Evolutionary conservation across 2,113 vertebrate species (phyloP).

Genomic region (Rutilus rutilus): DNA sequence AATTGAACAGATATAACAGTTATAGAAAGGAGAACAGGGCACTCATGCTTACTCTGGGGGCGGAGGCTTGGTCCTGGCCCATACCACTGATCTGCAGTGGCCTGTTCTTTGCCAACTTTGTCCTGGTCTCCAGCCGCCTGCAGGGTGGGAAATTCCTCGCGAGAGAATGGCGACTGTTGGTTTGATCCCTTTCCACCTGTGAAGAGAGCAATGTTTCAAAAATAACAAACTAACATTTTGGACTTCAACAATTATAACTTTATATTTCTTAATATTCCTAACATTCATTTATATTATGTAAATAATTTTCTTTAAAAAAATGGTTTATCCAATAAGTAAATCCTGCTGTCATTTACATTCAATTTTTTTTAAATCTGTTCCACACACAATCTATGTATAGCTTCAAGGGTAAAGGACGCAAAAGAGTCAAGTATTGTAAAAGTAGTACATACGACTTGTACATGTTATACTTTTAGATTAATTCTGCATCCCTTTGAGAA

Average conservation of each 20-base stretch:
- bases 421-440: no score
- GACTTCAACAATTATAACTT: background rate
- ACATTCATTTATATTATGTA: no score
- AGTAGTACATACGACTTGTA: no score
- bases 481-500: no score
- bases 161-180: slow-evolving; percentile 97
- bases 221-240: background rate
- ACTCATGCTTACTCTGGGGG: slow-evolving; percentile 85
- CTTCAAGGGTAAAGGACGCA: no score
- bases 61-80: slow-evolving; percentile 98
- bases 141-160: slow-evolving; percentile 99
- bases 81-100: slow-evolving; percentile 95
- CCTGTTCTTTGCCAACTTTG: slow-evolving; percentile 94
- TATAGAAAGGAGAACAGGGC: background rate
- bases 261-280: background rate
- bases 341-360: no score
- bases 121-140: slow-evolving; percentile 97
- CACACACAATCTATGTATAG: no score
- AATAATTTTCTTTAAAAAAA: no score
- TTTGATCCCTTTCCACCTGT: slow-evolving; percentile 97
- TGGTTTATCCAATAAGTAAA: no score
- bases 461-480: no score
- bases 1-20: background rate
- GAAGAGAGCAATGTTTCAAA: background rate
- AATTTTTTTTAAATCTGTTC: no score